Conservation (phyloP, 2,888 invertebrate genomes). For the Syrista parreyssii region DNA sequence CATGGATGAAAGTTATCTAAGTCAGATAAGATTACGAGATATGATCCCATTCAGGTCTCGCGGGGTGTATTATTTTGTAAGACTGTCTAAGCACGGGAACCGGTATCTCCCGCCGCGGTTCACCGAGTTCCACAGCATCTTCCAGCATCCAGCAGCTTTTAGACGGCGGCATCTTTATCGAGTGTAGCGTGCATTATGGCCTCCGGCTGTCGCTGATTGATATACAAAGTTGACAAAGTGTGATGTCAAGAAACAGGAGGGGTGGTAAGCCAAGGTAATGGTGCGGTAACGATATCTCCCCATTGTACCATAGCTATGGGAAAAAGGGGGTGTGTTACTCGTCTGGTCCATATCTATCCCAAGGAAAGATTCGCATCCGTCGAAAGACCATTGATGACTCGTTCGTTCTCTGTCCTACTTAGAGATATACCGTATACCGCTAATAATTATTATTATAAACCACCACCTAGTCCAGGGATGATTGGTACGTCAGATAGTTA, state of each 20-base stretch:
- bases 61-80: neutral
- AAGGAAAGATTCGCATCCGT: constrained; percentile 27
- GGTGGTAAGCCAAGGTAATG: constrained; percentile 42
- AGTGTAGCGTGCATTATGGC: constrained; percentile 31
- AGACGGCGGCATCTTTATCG: constrained; percentile 37
- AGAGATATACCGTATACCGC: neutral
- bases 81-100: neutral
- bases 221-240: constrained; percentile 53
- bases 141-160: constrained; percentile 36
- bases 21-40: neutral
- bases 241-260: constrained; percentile 18
- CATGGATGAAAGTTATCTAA: neutral
- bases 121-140: constrained; percentile 32
- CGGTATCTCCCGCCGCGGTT: constrained; percentile 39
- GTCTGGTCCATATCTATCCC: constrained; percentile 29
- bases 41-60: neutral
- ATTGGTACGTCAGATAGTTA: neutral
- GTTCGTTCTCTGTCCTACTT: neutral
- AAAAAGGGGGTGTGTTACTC: neutral
- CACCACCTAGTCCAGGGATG: neutral
- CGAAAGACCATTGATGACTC: neutral
- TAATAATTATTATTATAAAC: neutral
- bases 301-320: constrained; percentile 34
- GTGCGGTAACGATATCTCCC: constrained; percentile 44
- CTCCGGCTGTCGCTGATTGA: constrained; percentile 43